Evolutionary conservation across 2,797 vertebrate species (phyloP), one percentile per base, ranked within the genome.

Genomic region (Macropodus opercularis): DNA sequence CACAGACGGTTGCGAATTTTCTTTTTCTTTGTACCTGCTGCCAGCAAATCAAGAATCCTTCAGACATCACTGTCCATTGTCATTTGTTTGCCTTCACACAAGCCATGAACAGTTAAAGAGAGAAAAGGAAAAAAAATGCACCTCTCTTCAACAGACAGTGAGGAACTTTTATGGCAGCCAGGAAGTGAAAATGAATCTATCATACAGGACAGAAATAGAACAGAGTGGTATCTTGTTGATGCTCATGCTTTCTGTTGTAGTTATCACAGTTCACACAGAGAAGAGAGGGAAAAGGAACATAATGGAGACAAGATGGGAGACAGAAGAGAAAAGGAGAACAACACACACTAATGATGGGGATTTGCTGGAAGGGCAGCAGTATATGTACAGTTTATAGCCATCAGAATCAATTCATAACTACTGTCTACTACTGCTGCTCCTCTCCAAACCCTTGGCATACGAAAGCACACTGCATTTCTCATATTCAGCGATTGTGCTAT

Each of bases 171-270:
- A 76, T 69, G 58, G 65, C 32, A 60, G 52, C 26, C 63, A 55
- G 57, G 47, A 80, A 81, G 63, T 70, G 36, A 84, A 67, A 76
- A 61, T 35, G 31, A 65, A 44, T 2, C 0, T 40, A 51, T 63
- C 39, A 40, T 63, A 60, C n/a, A 1, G 29, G 58, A 18, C 69
- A 84, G 43, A 77, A 75, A 83, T 61, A 83, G 69, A 76, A 58
- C 57, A 43, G 14, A 69, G 59, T 38, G 36, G 5, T 14, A 1
- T 44, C 24, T 48, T 69, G 74, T 70, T 52, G 72, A 77, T 70
- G 71, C 21, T 68, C 41, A 39, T 26, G 46, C 55, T 39, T 65
- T 62, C 4, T 12, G 27, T 44, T 13, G 7, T 21, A 48, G 46
- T 58, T 68, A 64, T 73, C 43, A 41, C 31, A 34, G 8, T 41